These are phyloP conservation scores for Laterallus jamaicensis DNA, from an alignment of 2,113 vertebrate genomes.

Conservation along the genomic window DNA sequence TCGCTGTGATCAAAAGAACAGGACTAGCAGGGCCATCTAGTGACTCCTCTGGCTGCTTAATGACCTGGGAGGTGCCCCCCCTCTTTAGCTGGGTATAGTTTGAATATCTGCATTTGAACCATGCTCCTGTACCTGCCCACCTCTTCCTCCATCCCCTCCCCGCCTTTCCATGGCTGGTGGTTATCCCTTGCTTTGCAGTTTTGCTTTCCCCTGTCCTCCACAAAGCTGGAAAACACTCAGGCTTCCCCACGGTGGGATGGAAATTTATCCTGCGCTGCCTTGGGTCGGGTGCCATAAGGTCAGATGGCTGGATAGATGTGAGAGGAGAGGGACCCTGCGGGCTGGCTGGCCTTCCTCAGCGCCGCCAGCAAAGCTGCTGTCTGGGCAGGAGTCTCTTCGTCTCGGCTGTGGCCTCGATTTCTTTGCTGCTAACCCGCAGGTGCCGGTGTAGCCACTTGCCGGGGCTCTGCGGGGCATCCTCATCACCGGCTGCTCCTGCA, in stretches of 20 bases:
- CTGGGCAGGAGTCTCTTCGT: background rate
- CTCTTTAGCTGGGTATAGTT: background rate
- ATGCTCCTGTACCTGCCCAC: background rate
- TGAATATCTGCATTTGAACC: background rate
- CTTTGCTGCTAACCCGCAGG: background rate
- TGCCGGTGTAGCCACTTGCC: background rate
- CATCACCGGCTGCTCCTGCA: background rate
- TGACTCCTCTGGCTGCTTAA: conserved; percentile 48
- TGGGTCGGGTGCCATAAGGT: background rate
- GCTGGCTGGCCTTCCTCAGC: background rate
- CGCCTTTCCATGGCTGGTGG: background rate
- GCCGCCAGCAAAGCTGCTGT: background rate
- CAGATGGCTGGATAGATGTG: background rate
- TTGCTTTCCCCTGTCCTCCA: background rate
- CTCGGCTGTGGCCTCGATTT: conserved; percentile 10
- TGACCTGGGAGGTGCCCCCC: conserved; percentile 17
- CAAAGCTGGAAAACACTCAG: background rate
- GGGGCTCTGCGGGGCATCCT: background rate
- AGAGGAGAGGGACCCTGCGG: background rate
- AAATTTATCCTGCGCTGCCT: background rate
- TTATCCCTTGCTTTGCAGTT: background rate
- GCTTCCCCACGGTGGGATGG: background rate
- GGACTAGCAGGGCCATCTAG: conserved; percentile 67
- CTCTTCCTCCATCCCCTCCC: background rate
- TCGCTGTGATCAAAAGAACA: conserved; percentile 22